These are phyloP conservation scores for Tetragonula carbonaria DNA, from an alignment of 2,888 invertebrate species.

Conservation along the genomic window DNA sequence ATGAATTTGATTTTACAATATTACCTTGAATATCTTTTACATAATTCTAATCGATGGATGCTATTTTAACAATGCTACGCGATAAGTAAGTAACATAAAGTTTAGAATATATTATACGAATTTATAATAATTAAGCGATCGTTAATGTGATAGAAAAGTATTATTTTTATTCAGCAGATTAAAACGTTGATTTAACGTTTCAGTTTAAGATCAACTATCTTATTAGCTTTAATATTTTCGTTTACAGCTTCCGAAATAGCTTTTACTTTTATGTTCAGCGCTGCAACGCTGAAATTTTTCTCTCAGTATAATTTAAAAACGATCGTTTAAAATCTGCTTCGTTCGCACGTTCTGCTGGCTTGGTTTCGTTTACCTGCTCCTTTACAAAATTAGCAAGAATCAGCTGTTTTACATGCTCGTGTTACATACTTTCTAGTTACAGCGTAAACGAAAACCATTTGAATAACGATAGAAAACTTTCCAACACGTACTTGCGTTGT, in stretches of 20 bases:
- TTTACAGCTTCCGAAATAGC: background rate
- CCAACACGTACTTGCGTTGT: background rate
- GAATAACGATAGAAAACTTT: background rate
- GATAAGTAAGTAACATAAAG: conserved; percentile 7
- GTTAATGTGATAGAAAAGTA: background rate
- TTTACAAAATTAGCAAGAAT: background rate
- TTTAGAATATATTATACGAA: background rate
- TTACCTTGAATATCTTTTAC: background rate
- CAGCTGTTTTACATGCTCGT: background rate
- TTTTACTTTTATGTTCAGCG: background rate
- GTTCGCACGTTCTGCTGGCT: background rate
- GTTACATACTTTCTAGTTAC: background rate
- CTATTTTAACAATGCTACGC: conserved; percentile 8
- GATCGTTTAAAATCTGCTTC: background rate
- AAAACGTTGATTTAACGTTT: background rate
- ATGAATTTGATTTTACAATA: conserved; percentile 4
- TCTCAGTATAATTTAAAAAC: background rate
- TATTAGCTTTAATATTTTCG: background rate
- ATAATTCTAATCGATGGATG: conserved; percentile 10
- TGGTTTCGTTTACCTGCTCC: background rate
- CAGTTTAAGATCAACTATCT: background rate
- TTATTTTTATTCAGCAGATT: background rate
- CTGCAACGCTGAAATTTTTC: background rate
- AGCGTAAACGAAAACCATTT: background rate
- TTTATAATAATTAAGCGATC: background rate